A percentile compares a stretch with the other conserved stretches of the same genome.
These are phyloP conservation scores for Rhingia campestris DNA, from an alignment of 2,888 invertebrate species.

Conservation along the genomic window DNA sequence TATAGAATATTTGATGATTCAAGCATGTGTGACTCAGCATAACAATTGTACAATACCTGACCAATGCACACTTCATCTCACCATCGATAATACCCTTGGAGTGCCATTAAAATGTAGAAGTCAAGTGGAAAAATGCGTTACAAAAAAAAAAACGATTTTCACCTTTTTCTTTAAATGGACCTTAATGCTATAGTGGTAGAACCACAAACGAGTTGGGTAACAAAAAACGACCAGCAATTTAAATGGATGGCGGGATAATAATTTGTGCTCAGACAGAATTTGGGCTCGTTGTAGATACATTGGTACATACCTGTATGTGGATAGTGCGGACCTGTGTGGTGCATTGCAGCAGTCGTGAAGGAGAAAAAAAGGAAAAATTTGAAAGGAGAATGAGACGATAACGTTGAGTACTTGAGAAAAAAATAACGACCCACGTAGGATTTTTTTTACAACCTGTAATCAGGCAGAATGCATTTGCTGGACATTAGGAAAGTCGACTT, in stretches of 20 bases:
- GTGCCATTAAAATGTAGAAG: slow-evolving; percentile 37
- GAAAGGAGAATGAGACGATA: slow-evolving; percentile 33
- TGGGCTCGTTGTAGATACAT: slow-evolving; percentile 11
- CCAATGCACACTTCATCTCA: slow-evolving; percentile 6
- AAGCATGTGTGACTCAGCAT: slow-evolving; percentile 27
- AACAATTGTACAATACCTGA: slow-evolving; percentile 25
- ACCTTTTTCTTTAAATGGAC: slow-evolving; percentile 8
- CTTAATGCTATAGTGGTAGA: background rate
- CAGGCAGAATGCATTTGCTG: slow-evolving; percentile 39
- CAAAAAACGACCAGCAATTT: slow-evolving; percentile 21
- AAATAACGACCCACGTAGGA: slow-evolving; percentile 52
- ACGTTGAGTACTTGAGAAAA: slow-evolving; percentile 30
- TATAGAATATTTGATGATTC: slow-evolving; percentile 11
- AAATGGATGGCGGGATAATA: slow-evolving; percentile 44
- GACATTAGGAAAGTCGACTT: slow-evolving; percentile 14
- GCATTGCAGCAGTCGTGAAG: slow-evolving; percentile 7
- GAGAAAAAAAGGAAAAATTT: slow-evolving; percentile 15
- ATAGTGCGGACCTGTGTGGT: background rate
- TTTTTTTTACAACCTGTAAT: slow-evolving; percentile 48
- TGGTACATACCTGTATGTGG: background rate
- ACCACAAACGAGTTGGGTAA: slow-evolving; percentile 12
- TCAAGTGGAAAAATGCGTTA: slow-evolving; percentile 37
- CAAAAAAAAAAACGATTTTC: slow-evolving; percentile 18
- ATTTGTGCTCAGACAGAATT: slow-evolving; percentile 48
- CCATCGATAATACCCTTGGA: slow-evolving; percentile 3